These are phyloP conservation scores for Synanthedon tipuliformis DNA, from an alignment of 2,888 invertebrate species.

Conservation along the genomic window DNA sequence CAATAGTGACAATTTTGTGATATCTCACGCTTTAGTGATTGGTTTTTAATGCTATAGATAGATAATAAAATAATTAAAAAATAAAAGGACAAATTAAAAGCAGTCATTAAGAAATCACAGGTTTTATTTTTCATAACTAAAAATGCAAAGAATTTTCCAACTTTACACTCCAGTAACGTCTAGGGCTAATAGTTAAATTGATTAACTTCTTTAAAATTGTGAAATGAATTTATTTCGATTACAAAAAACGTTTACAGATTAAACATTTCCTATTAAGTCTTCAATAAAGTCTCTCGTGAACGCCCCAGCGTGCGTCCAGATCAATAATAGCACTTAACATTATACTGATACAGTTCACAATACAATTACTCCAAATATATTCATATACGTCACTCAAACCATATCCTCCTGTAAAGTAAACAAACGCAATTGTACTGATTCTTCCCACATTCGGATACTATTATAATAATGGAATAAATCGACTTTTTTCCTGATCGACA, in stretches of 20 bases:
- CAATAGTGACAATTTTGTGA: too few relatives aligned
- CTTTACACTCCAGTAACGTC: slow-evolving; percentile 64
- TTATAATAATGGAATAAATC: slow-evolving; percentile 1
- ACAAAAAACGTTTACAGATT: slow-evolving; percentile 66
- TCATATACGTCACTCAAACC: slow-evolving; percentile 29
- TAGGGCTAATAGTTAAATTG: slow-evolving; percentile 53
- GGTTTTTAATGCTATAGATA: slow-evolving; percentile 2
- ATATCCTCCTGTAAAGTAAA: slow-evolving; percentile 7
- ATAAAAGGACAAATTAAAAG: slow-evolving; percentile 26
- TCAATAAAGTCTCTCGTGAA: slow-evolving; percentile 55
- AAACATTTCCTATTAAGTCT: slow-evolving; percentile 68
- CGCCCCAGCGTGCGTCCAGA: slow-evolving; percentile 44
- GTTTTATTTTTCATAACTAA: slow-evolving; percentile 65
- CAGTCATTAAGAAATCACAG: slow-evolving; percentile 58
- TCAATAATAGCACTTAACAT: slow-evolving; percentile 58
- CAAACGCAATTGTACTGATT: slow-evolving; percentile 12
- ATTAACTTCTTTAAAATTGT: slow-evolving; percentile 52
- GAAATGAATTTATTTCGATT: slow-evolving; percentile 50
- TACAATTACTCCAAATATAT: slow-evolving; percentile 25
- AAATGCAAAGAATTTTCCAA: slow-evolving; percentile 63
- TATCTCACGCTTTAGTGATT: neutral
- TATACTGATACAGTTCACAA: slow-evolving; percentile 39
- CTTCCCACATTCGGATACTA: neutral
- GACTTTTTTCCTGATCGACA: neutral
- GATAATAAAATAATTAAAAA: too few relatives aligned